A percentile compares a stretch with the other conserved stretches of the same genome.
phyloP scores from a whole-genome alignment of 2,113 vertebrate genomes.

The Myotis brandtii region DNA sequence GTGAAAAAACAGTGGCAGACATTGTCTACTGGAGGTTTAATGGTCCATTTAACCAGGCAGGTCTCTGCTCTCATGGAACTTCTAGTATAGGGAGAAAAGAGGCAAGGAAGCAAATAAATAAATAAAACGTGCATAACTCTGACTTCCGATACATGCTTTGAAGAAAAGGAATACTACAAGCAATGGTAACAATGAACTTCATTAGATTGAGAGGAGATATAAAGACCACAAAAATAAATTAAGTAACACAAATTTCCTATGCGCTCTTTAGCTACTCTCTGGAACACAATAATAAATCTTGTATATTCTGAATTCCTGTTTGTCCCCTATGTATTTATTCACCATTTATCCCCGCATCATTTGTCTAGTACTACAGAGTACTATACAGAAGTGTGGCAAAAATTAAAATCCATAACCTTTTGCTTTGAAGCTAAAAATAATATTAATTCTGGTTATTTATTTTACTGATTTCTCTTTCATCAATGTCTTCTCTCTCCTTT shows the following conservation, averaged over 20 bases:
- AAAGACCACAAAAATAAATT: slow-evolving; percentile 10
- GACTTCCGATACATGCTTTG: neutral
- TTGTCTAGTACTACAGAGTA: neutral
- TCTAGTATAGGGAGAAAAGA: neutral
- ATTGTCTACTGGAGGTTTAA: neutral
- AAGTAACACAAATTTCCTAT: neutral
- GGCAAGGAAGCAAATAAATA: neutral
- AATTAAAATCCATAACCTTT: slow-evolving; percentile 32
- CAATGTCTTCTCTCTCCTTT: slow-evolving; percentile 11
- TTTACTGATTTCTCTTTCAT: slow-evolving; percentile 32
- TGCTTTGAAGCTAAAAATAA: neutral
- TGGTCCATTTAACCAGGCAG: neutral
- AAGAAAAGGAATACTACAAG: neutral
- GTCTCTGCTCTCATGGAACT: neutral
- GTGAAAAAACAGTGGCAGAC: neutral
- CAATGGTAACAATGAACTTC: neutral
- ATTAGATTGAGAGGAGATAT: neutral
- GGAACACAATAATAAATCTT: neutral
- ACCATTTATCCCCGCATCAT: neutral
- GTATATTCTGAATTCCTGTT: neutral
- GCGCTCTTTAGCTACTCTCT: neutral
- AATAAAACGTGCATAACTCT: neutral
- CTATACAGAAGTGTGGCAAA: neutral
- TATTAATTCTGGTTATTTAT: neutral
- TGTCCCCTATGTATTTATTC: neutral